Evolutionary conservation across 92 coral and sea anemone species (phyloP), one percentile per base, ranked within the genome.

Genomic region (Diadumene lineata): DNA sequence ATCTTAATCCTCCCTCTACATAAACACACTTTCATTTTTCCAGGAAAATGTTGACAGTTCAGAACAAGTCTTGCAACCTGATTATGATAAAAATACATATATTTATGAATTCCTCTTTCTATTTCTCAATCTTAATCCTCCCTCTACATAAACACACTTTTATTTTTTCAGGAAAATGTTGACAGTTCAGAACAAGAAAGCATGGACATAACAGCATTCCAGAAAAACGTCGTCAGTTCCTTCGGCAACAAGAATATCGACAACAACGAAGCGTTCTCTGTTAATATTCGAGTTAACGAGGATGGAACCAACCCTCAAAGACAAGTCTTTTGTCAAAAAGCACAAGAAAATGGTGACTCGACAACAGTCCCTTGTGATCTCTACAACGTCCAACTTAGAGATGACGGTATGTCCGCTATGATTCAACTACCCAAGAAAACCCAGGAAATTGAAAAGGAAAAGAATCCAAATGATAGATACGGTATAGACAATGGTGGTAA

Each of bases 171-270:
- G 58, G 58, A 53, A 53, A 2, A 13, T 9, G 24, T 53, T 16
- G 4, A 15, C 58, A 53, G 19, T 23, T 2, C 13, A 7, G 65
- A 65, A n/a, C 80, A 76, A n/a, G 27, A 76, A 62, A 76, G 65
- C 51, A 69, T 68, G 13, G 70, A 53, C 30, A 82, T 76, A 76
- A 68, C 43, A 30, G 69, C 60, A 60, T 32, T 82, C 16, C 78
- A 76, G 19, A 29, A 43, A 29, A 78, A 82, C 55, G 44, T 82
- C 22, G 32, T 82, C 28, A 82, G 77, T 25, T 78, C 81, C 50
- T 2, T 68, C 17, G 73, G 62, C n/a, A 69, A 19, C 15, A 70
- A 43, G 1, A 15, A 50, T 10, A 63, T 75, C 21, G 64, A 81
- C 31, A 43, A 34, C 34, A 18, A n/a, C 4, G 33, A 58, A 30